Conservation (phyloP, 2,888 invertebrate species). For the Agrochola circellaris region DNA sequence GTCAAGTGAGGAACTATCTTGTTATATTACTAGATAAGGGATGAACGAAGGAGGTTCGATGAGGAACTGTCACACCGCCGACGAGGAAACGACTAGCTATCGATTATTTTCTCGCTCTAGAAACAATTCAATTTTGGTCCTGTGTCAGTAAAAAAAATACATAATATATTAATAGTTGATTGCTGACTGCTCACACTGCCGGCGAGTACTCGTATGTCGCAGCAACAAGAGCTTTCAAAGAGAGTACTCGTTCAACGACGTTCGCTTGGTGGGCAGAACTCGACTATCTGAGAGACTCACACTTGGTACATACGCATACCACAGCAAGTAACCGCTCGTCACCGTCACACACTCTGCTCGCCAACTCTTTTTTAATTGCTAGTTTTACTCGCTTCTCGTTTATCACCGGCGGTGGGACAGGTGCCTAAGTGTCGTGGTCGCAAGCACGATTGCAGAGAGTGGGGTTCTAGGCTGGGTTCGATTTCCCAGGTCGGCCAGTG, state of each 20-base stretch:
- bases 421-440: background rate
- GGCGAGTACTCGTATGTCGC: background rate
- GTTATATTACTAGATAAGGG: constrained; percentile 25
- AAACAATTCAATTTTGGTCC: background rate
- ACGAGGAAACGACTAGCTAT: background rate
- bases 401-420: background rate
- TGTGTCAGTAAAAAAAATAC: background rate
- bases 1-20: constrained; percentile 50
- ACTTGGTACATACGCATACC: no score
- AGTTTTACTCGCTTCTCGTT: background rate
- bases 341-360: background rate
- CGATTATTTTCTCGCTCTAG: background rate
- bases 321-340: no score
- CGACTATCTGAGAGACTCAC: no score
- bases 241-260: no score
- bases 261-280: no score
- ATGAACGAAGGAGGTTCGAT: background rate
- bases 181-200: background rate
- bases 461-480: background rate
- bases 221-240: background rate
- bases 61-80: background rate
- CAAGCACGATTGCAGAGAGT: background rate
- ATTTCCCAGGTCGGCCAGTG: background rate
- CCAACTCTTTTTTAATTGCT: background rate
- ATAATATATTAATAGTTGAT: background rate